Percentiles rank a stretch among this genome's conserved stretches.
Conservation (phyloP, 1,140 invertebrate species). For the Hormaphis cornu region DNA sequence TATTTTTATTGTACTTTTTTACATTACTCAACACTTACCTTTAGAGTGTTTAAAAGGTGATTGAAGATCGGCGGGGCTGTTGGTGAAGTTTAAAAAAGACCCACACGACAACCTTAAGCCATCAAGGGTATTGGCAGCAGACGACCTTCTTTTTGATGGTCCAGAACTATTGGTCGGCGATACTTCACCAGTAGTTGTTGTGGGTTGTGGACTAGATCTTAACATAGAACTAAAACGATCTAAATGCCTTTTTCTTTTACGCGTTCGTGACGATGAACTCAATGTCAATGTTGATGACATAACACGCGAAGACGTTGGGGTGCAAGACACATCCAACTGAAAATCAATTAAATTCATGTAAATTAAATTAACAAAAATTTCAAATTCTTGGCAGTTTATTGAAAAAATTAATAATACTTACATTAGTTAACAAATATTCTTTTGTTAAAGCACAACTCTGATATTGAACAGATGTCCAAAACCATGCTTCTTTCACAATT, state of each 20-base stretch:
- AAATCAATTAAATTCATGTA: neutral
- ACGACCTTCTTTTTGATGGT: constrained; percentile 63
- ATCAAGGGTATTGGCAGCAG: constrained; percentile 59
- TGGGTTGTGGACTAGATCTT: constrained; percentile 7
- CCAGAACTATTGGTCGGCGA: constrained; percentile 17
- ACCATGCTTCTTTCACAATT: constrained; percentile 88
- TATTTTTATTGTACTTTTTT: neutral
- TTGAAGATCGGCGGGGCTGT: constrained; percentile 54
- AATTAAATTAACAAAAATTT: neutral
- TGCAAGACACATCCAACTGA: constrained; percentile 17
- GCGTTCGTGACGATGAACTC: constrained; percentile 20
- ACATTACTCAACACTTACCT: neutral
- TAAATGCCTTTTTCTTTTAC: constrained; percentile 25
- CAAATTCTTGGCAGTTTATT: too few species aligned
- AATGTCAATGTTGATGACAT: constrained; percentile 19
- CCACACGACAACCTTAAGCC: constrained; percentile 72
- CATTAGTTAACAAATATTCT: constrained; percentile 75
- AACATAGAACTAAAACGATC: constrained; percentile 8
- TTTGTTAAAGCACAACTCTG: constrained; percentile 82
- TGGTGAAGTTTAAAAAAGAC: constrained; percentile 75
- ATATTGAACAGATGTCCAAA: constrained; percentile 94
- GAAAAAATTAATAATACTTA: constrained; percentile 44
- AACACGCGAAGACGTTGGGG: constrained; percentile 2
- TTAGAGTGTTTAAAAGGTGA: constrained; percentile 24
- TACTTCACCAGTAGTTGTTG: constrained; percentile 12